Conservation (phyloP, 2,888 invertebrate genomes). For the Hirudinaria manillensis region DNA sequence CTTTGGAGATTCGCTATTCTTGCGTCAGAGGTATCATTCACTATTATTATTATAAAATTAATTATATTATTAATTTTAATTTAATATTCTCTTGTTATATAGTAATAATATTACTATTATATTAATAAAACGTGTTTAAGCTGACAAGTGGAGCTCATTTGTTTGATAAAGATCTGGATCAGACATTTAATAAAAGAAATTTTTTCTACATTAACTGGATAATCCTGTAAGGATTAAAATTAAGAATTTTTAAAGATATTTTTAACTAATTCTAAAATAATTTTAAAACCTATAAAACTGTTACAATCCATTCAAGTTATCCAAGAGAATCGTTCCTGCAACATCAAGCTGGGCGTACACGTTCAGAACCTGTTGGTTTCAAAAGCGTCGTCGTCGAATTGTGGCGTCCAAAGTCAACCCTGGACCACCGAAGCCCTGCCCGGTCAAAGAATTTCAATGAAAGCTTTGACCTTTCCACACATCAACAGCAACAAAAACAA, state of each 20-base stretch:
- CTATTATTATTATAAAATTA: too few relatives aligned
- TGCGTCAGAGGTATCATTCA: conserved; percentile 8
- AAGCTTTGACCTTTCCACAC: background rate
- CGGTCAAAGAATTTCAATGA: conserved; percentile 18
- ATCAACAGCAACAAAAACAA: background rate
- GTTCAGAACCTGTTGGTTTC: too few relatives aligned
- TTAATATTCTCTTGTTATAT: too few relatives aligned
- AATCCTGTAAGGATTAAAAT: too few relatives aligned
- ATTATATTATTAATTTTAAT: too few relatives aligned
- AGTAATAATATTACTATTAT: too few relatives aligned
- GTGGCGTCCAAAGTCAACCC: conserved; percentile 10
- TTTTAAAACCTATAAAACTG: background rate
- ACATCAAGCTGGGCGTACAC: too few relatives aligned
- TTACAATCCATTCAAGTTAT: background rate
- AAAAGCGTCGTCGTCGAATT: background rate
- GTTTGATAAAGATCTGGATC: background rate
- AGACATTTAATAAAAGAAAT: too few relatives aligned
- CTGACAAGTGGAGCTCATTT: background rate
- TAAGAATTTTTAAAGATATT: background rate
- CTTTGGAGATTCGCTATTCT: background rate
- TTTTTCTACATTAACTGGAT: too few relatives aligned
- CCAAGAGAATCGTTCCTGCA: background rate
- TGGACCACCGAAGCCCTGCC: conserved; percentile 21
- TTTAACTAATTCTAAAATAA: background rate
- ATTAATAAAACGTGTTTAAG: too few relatives aligned